Evolutionary conservation across 2,888 invertebrate genomes (phyloP).

Genomic region (Drosophila monieri): DNA sequence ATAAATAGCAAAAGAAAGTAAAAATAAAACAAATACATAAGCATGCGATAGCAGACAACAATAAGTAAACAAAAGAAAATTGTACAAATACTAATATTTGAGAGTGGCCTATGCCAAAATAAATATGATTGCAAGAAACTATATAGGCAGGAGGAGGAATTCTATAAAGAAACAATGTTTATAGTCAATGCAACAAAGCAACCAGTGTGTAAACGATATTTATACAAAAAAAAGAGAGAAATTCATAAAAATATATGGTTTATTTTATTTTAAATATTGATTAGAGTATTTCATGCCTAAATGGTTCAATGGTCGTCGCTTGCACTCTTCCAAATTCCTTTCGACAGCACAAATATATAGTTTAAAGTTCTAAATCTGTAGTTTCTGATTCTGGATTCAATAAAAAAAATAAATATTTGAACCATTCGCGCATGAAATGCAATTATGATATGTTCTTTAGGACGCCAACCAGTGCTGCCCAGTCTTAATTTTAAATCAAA

Average conservation of each 20-base stretch:
- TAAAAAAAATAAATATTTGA: slow-evolving; percentile 38
- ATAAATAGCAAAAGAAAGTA: slow-evolving; percentile 18
- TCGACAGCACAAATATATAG: slow-evolving; percentile 42
- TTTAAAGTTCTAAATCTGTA: slow-evolving; percentile 10
- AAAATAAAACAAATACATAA: slow-evolving; percentile 1
- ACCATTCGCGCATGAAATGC: slow-evolving; percentile 70
- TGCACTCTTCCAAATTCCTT: slow-evolving; percentile 32
- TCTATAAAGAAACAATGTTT: slow-evolving; percentile 32
- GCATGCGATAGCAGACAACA: slow-evolving; percentile 20
- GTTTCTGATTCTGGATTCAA: slow-evolving; percentile 6
- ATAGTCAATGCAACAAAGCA: slow-evolving; percentile 68
- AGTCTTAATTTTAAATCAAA: slow-evolving; percentile 58
- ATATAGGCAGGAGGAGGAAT: neutral
- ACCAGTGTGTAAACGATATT: slow-evolving; percentile 56
- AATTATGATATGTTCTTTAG: slow-evolving; percentile 34
- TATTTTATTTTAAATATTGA: slow-evolving; percentile 38
- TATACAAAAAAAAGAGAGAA: slow-evolving; percentile 52
- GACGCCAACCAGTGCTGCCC: slow-evolving; percentile 53
- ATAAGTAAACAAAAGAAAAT: slow-evolving; percentile 8
- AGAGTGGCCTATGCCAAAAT: slow-evolving; percentile 12
- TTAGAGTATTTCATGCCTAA: slow-evolving; percentile 62
- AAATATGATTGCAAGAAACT: slow-evolving; percentile 2
- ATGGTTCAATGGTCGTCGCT: slow-evolving; percentile 54
- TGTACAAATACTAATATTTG: slow-evolving; percentile 38
- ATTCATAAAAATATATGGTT: slow-evolving; percentile 11